Conservation (phyloP, 2,797 vertebrate species). For the Notoglanidium macrostoma region DNA sequence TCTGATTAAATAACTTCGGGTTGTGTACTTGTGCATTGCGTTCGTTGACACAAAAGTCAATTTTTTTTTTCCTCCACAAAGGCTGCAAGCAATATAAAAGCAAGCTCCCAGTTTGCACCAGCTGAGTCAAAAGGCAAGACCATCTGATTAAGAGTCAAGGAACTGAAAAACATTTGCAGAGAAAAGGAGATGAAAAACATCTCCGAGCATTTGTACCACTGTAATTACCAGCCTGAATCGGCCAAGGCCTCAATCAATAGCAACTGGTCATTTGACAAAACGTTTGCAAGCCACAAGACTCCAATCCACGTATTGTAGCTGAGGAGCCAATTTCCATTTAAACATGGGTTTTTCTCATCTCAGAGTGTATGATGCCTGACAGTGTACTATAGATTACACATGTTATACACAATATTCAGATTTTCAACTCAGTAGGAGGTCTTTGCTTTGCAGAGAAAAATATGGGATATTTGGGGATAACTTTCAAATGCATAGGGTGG, state of each 20-base stretch:
- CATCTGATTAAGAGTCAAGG: constrained; percentile 38
- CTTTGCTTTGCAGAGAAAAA: constrained; percentile 29
- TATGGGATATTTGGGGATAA: background rate
- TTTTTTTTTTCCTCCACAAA: background rate
- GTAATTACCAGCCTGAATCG: constrained; percentile 55
- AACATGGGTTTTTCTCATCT: constrained; percentile 36
- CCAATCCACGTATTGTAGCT: constrained; percentile 23
- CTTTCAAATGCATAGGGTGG: constrained; percentile 11
- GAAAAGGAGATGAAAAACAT: constrained; percentile 52
- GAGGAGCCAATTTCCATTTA: constrained; percentile 46
- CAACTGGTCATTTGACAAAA: constrained; percentile 54
- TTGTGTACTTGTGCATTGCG: background rate
- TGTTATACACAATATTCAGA: constrained; percentile 29
- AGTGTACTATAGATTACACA: constrained; percentile 45
- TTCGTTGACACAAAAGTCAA: background rate
- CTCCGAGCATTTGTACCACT: constrained; percentile 34
- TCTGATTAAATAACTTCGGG: background rate
- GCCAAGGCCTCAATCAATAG: constrained; percentile 55
- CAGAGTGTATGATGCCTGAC: constrained; percentile 43
- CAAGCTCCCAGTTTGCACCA: constrained; percentile 1
- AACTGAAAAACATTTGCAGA: constrained; percentile 42
- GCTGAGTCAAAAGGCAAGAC: constrained; percentile 24
- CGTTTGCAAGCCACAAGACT: constrained; percentile 41
- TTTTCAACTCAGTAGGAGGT: constrained; percentile 31
- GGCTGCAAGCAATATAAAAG: constrained; percentile 5